These are phyloP conservation scores for Colinus virginianus DNA, from an alignment of 2,113 vertebrate genomes.

Conservation along the genomic window DNA sequence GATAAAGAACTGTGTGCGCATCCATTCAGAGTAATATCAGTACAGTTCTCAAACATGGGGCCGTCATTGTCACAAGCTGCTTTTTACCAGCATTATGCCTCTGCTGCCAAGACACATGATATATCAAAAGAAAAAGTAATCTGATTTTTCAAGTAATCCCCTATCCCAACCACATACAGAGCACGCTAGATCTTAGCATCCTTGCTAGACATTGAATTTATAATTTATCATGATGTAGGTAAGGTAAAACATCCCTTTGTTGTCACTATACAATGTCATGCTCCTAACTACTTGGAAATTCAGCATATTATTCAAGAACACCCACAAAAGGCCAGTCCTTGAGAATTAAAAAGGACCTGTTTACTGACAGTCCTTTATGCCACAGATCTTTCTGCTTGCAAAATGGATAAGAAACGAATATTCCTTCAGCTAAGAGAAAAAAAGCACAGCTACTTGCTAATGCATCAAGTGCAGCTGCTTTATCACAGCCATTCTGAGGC, in stretches of 20 bases:
- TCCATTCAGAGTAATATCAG: background rate
- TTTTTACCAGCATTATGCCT: background rate
- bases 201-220: background rate
- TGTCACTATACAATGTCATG: background rate
- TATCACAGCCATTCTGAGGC: conserved; percentile 1
- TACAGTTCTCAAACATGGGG: background rate
- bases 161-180: fast-evolving
- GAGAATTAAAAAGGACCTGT: background rate
- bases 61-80: background rate
- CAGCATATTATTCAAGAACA: background rate
- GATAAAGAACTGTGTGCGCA: background rate
- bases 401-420: background rate
- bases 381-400: background rate
- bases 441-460: background rate
- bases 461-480: background rate
- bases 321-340: background rate
- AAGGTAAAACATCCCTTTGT: background rate
- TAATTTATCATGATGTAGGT: background rate
- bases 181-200: fast-evolving
- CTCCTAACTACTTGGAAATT: background rate
- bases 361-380: background rate
- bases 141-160: background rate
- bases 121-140: background rate
- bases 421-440: background rate
- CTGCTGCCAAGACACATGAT: background rate